Percentiles rank a stretch among this genome's conserved stretches.
Evolutionary conservation across 2,113 vertebrate genomes (phyloP).

Genomic region (Lagopus muta): DNA sequence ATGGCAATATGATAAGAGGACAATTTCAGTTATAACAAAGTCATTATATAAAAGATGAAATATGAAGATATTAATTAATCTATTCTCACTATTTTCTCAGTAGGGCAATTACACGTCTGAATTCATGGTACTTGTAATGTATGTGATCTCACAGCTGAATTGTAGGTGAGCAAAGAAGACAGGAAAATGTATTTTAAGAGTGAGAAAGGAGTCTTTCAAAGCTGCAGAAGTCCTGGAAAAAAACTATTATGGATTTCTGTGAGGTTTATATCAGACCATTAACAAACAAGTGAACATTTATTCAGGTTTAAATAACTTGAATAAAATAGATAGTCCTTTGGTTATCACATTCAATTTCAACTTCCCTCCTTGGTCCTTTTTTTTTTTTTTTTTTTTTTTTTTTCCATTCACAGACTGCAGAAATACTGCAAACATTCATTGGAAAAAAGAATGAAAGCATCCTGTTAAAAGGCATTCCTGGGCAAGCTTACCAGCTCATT

Average conservation of each 20-base stretch:
- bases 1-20: conserved; percentile 29
- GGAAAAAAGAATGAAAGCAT: background rate
- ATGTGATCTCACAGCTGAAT: conserved; percentile 10
- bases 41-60: conserved; percentile 10
- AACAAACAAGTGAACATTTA: background rate
- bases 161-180: background rate
- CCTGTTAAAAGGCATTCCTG: background rate
- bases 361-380: background rate
- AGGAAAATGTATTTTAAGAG: background rate
- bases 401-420: background rate
- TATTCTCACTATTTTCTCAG: conserved; percentile 17
- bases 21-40: conserved; percentile 42
- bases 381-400: background rate
- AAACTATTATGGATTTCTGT: background rate
- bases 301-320: background rate
- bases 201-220: background rate
- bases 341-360: background rate
- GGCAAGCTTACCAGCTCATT: background rate
- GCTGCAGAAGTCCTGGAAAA: background rate
- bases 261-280: background rate
- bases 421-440: background rate
- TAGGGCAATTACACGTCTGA: background rate
- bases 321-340: background rate
- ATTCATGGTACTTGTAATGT: conserved; percentile 2
- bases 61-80: conserved; percentile 50